Percentiles rank a stretch among this genome's conserved stretches.
Conservation (phyloP, 2,113 vertebrate species). For the Pica pica region DNA sequence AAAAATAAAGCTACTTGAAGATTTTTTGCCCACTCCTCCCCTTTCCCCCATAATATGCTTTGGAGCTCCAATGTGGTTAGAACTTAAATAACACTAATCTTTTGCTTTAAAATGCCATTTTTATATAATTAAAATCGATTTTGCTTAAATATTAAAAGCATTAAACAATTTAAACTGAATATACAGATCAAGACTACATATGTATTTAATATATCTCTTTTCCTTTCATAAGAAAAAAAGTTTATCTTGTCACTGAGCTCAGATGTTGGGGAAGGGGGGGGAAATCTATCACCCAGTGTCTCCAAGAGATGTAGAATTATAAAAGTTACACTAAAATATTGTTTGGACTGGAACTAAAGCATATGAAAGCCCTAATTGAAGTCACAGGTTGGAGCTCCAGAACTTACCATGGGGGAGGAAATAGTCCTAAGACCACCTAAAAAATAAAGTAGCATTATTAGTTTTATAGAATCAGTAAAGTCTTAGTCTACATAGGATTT, state of each 20-base stretch:
- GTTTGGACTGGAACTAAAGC: slow-evolving; percentile 56
- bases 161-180: neutral
- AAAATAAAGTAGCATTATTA: slow-evolving; percentile 67
- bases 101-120: slow-evolving; percentile 34
- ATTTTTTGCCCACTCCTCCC: slow-evolving; percentile 52
- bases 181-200: neutral
- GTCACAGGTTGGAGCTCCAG: slow-evolving; percentile 71
- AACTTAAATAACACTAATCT: slow-evolving; percentile 29
- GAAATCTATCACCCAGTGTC: slow-evolving; percentile 19
- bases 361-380: slow-evolving; percentile 57
- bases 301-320: neutral
- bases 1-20: neutral
- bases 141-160: neutral
- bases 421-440: slow-evolving; percentile 68
- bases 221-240: slow-evolving; percentile 3
- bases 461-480: slow-evolving; percentile 42
- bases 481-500: slow-evolving; percentile 33
- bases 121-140: neutral
- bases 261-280: slow-evolving; percentile 46
- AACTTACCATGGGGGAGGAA: slow-evolving; percentile 71
- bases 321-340: neutral
- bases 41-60: slow-evolving; percentile 69
- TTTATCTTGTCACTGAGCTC: slow-evolving; percentile 40
- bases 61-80: slow-evolving; percentile 67
- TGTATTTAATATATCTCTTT: neutral